Percentiles rank a stretch among this genome's conserved stretches.
Evolutionary conservation across 2,888 invertebrate genomes (phyloP).

Genomic region (Catocala nupta): DNA sequence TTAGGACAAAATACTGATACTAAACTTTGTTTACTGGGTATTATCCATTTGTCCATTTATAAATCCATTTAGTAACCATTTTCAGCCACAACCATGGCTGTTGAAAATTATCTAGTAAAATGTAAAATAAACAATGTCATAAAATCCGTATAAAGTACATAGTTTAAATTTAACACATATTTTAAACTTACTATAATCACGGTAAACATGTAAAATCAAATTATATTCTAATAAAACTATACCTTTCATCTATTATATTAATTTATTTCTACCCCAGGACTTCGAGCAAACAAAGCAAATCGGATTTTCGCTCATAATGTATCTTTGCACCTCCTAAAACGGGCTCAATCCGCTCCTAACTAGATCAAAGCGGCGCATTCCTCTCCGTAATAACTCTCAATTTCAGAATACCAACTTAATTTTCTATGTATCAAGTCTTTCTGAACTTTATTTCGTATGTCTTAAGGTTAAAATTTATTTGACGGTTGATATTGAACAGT

Average conservation of each 20-base stretch:
- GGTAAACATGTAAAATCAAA: constrained; percentile 1
- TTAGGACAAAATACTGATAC: too few species aligned
- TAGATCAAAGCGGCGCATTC: constrained; percentile 71
- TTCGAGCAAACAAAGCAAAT: constrained; percentile 42
- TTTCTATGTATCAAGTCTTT: constrained; percentile 1
- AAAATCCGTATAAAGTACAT: too few species aligned
- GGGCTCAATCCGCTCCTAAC: constrained; percentile 57
- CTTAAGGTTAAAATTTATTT: constrained; percentile 15
- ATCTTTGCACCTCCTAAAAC: constrained; percentile 46
- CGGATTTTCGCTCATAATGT: constrained; percentile 33
- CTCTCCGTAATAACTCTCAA: constrained; percentile 69
- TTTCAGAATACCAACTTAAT: constrained; percentile 54
- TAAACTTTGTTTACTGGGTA: too few species aligned
- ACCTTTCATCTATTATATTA: constrained; percentile 20
- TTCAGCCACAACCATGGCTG: too few species aligned
- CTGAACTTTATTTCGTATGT: background rate
- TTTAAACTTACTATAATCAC: background rate
- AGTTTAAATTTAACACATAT: too few species aligned
- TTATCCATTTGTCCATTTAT: too few species aligned
- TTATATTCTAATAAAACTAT: constrained; percentile 17
- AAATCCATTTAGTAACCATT: too few species aligned
- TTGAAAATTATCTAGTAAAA: too few species aligned
- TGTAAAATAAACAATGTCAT: too few species aligned
- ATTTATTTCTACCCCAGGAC: constrained; percentile 29
- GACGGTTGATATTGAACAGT: background rate